Evolutionary conservation across 2,797 vertebrate genomes (phyloP).

Genomic region (Micrastur ruficollis): DNA sequence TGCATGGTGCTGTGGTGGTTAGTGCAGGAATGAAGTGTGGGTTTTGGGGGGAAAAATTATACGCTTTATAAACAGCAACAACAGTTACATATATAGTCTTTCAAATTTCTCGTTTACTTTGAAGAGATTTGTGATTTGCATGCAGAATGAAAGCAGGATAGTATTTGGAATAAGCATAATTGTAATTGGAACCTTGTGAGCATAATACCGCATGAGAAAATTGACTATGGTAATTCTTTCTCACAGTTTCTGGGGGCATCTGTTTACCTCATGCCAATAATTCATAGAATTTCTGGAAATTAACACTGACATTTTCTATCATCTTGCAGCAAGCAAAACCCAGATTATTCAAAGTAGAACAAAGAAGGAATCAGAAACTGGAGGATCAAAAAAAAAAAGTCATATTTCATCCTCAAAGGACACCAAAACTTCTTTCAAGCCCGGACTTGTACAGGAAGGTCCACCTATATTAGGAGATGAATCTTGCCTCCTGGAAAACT

Average conservation of each 20-base stretch:
- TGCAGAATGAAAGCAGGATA: not conserved
- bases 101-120: not conserved
- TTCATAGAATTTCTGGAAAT: not conserved
- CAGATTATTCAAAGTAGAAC: not conserved
- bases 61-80: not conserved
- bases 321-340: conserved; percentile 64
- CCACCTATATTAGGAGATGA: conserved; percentile 30
- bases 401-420: conserved; percentile 27
- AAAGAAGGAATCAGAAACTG: conserved; percentile 61
- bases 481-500: not conserved
- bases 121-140: not conserved
- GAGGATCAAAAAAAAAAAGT: conserved; percentile 44
- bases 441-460: not conserved
- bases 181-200: not conserved
- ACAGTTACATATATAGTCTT: not conserved
- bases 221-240: not conserved
- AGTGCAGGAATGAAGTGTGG: not conserved
- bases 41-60: not conserved
- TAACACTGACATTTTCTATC: not conserved
- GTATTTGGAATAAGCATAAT: not conserved
- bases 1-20: not conserved
- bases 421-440: conserved; percentile 18
- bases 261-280: not conserved
- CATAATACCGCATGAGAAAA: not conserved
- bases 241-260: not conserved